Base-by-base conservation (phyloP, 2,888 invertebrate species). In the Dendrolimus pini region DNA sequence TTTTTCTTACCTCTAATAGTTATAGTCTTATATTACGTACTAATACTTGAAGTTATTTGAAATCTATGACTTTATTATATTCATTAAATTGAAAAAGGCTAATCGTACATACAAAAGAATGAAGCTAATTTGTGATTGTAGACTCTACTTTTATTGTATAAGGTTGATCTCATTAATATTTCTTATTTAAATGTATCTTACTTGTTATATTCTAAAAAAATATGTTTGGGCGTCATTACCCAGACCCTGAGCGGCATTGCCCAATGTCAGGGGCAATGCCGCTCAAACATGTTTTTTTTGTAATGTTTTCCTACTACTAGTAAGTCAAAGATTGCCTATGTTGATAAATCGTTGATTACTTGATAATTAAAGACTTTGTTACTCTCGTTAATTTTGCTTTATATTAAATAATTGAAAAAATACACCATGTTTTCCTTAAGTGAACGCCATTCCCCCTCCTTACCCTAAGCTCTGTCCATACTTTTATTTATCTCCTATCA, bases 201-300 rank as follows among this genome's bases (percentile, higher is more conserved):
- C n/a, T 55, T 55, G 55, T 41, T 55, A 55, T 41, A 55, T 55
- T 55, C 55, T 12, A n/a, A 55, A 55, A 41, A 30, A 41, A 55
- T 41, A 7, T 18, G 41, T 55, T 55, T 30, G 55, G n/a, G 55
- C 55, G 55, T 55, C 55, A 55, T 41, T 1, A 30, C 41, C 55
- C 55, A n/a, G 9, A 18, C n/a, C 55, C 41, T 55, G 55, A 30
- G 41, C 55, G 41, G 55, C 9, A 55, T 41, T 55, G 41, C 41
- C 55, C 55, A 41, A 55, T 12, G 55, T 30, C 41, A 55, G 41
- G 41, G 41, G 55, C 41, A 55, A 55, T 55, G 55, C 18, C 41
- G 55, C 55, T 55, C 55, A 55, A 55, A 55, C 55, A 42, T 42
- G 30, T 41, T 55, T 41, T 55, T 55, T 55, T n/a, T n/a, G n/a